Base-by-base conservation (phyloP, 2,113 vertebrate species). In the Ochotona princeps region DNA sequence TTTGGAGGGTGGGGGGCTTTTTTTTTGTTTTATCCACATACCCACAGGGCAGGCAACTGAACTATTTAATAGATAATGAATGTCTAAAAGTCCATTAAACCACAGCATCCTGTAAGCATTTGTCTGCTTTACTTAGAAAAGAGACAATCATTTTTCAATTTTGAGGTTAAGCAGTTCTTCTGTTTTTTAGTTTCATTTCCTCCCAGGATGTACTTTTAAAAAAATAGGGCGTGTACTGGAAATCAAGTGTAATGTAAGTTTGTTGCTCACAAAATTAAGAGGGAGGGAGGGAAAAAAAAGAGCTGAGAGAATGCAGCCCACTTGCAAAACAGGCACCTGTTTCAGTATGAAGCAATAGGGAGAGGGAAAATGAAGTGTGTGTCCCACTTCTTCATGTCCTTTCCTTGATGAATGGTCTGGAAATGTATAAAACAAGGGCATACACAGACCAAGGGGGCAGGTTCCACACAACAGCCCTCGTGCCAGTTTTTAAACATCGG, bases 401-500 rank as follows among this genome's bases (percentile, higher is more conserved):
- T 92, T 76, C 9, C 88, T 94, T 93, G 97, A 98, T 95, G 97
- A 95, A 97, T 92, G 97, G 94, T 95, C 95, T 97, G 96, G 96
- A 98, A 96, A 98, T 7, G 65, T 97, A 94, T 93, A 94, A 97
- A 98, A 98, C 94, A 38, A 97, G 98, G 97, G 97, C 96, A 94
- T 94, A 98, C 96, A 96, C 98, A 98, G 98, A 98, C 97, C 95
- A 94, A 96, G 97, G 97, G 97, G 98, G 97, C 97, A 97, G 96
- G 96, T 96, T 97, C 97, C 97, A 97, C 97, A 97, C 96, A 92
- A 89, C 35, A 97, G 96, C 83, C 97, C 95, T 96, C 72, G 96
- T 83, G 82, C 95, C 80, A 83, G 80, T 92, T 25, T 92, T 98
- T 99, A 99, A 96, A 99, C 99, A 95, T 99, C 99, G 1, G 99